Evolutionary conservation across 2,113 vertebrate species (phyloP).

Genomic region (Carassius gibelio): DNA sequence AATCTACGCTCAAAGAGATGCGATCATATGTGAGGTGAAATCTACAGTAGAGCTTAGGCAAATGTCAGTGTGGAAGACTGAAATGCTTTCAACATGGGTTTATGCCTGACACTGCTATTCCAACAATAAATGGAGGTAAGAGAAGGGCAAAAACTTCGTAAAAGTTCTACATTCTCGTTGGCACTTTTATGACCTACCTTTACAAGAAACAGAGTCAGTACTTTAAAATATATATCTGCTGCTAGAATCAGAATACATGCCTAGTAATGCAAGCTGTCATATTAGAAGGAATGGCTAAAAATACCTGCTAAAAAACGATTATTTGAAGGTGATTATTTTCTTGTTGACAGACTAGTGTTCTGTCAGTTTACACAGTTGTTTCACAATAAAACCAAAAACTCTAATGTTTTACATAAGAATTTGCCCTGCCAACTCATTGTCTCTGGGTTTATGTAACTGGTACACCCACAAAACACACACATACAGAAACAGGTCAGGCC

Average conservation of each 20-base stretch:
- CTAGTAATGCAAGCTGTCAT: neutral
- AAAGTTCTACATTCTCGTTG: neutral
- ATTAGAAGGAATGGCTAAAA: neutral
- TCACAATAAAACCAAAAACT: neutral
- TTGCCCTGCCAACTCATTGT: conserved; percentile 1
- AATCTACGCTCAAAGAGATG: conserved; percentile 26
- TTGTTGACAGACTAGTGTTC: neutral
- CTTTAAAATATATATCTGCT: neutral
- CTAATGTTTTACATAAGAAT: conserved; percentile 20
- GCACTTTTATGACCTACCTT: neutral
- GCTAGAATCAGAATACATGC: neutral
- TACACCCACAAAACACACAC: conserved; percentile 35
- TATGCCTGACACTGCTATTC: conserved; percentile 8
- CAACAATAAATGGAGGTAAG: neutral
- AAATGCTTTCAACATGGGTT: neutral
- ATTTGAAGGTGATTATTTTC: conserved; percentile 8
- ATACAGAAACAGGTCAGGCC: conserved; percentile 15
- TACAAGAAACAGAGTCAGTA: neutral
- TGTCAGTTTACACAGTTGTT: conserved; percentile 13
- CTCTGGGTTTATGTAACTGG: conserved; percentile 26
- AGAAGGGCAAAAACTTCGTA: neutral
- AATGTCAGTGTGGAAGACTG: conserved; percentile 3
- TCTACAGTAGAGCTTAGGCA: neutral
- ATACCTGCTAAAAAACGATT: neutral
- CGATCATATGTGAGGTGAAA: conserved; percentile 27